Evolutionary conservation across 2,797 vertebrate species (phyloP).

Genomic region (Helostoma temminkii): DNA sequence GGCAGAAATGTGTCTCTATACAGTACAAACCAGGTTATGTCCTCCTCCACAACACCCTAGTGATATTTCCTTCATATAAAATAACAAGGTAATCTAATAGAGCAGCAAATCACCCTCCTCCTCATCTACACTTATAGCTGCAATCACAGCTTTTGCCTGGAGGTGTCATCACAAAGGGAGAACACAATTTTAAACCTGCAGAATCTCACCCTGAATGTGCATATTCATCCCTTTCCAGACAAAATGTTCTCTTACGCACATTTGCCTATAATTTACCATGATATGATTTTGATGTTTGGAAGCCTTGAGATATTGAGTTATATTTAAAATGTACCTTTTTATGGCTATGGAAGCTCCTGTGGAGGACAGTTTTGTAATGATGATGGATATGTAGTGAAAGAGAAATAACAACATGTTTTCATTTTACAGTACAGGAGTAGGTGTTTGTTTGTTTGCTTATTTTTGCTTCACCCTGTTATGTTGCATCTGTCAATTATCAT

Average conservation of each 20-base stretch:
- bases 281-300: slow-evolving; percentile 35
- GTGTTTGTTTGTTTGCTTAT: too few species aligned
- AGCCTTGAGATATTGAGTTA: slow-evolving; percentile 7
- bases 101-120: slow-evolving; percentile 54
- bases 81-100: slow-evolving; percentile 54
- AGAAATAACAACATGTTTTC: too few species aligned
- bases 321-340: slow-evolving; percentile 3
- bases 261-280: slow-evolving; percentile 15
- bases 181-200: slow-evolving; percentile 45
- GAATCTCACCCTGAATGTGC: not conserved
- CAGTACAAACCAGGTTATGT: slow-evolving; percentile 19
- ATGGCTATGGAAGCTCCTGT: not conserved
- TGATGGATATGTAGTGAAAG: too few species aligned
- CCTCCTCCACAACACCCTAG: slow-evolving; percentile 50
- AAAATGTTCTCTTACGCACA: slow-evolving; percentile 9
- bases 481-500: too few species aligned
- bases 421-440: too few species aligned
- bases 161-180: slow-evolving; percentile 55
- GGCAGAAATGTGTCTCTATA: slow-evolving; percentile 9
- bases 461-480: too few species aligned
- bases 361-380: not conserved
- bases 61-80: slow-evolving; percentile 46
- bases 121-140: slow-evolving; percentile 51
- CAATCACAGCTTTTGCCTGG: slow-evolving; percentile 44
- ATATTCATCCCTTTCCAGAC: slow-evolving; percentile 24